Evolutionary conservation across 30 jellyfish, hydroid and myxozoan genomes (phyloP), one percentile per base, ranked within the genome.

Genomic region (Hydractinia echinata): DNA sequence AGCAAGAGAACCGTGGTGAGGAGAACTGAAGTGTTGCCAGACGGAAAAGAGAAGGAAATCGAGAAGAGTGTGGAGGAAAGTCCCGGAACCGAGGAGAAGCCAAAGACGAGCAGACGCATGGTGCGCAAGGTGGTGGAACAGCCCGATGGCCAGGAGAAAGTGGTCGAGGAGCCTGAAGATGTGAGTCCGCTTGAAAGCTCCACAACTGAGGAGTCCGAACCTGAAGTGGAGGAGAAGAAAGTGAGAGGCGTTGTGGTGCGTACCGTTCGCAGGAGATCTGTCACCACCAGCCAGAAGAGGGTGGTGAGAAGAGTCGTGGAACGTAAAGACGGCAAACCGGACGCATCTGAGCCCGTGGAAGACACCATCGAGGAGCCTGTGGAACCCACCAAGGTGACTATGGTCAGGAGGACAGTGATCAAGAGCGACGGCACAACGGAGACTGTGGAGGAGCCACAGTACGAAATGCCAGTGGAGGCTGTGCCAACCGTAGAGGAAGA

Each of bases 131-230:
- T n/a, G 48, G n/a, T 16, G 86, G 71, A 13, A 69, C 19, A 55
- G 71, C 89, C 95, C 4, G 86, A 80, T 64, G 97, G 95, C 16
- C 53, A 73, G 16, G 83, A 76, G 69, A 67, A 14, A 4, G 86
- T 79, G n/a, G 80, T 84, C 10, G 95, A 84, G 61, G 93, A 84
- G 81, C 95, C 97, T 39, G 88, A 84, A 21, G 84, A 89, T 72
- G 56, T 77, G 44, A 77, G 85, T 15, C 96, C 96, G 7, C 72
- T 87, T 74, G 87, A 76, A 39, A 68, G 72, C 49, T 83, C 90
- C 78, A 20, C 77, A 72, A 87, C 92, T n/a, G 96, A 72, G 85
- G 79, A 83, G 66, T 79, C 87, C 82, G 89, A 87, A 54, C 79
- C 87, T 21, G 94, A 87, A 39, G 84, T 60, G n/a, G 83, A 67